These are phyloP conservation scores for Nemoura dubitans DNA, from an alignment of 2,888 invertebrate genomes.

Conservation along the genomic window DNA sequence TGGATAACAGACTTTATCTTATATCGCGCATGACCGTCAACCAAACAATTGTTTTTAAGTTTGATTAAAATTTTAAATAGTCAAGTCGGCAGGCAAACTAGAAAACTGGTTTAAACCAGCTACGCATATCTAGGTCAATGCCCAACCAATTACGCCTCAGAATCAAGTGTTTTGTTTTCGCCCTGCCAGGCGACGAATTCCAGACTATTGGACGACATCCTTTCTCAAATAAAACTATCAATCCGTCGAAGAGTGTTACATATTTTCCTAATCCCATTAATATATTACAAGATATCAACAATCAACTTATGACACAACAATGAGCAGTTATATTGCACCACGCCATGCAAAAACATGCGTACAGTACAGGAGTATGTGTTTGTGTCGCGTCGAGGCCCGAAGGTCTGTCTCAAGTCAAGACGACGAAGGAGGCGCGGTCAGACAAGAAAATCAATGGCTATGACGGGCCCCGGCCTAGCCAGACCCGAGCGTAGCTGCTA, in stretches of 20 bases:
- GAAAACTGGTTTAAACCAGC: not conserved
- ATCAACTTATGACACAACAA: not conserved
- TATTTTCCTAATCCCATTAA: too few species aligned
- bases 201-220: not conserved
- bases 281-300: too few species aligned
- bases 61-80: too few species aligned
- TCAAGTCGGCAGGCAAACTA: not conserved
- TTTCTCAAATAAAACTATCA: not conserved
- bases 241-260: not conserved
- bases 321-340: not conserved
- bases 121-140: not conserved
- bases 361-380: not conserved
- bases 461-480: not conserved
- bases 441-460: constrained; percentile 47
- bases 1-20: too few species aligned
- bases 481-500: constrained; percentile 62
- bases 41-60: too few species aligned
- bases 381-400: not conserved
- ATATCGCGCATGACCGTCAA: too few species aligned
- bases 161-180: not conserved
- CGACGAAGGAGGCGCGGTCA: constrained; percentile 52
- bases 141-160: not conserved
- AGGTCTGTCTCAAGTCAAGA: constrained; percentile 8
- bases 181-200: not conserved
- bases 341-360: not conserved